Base-by-base conservation (phyloP, 2,113 vertebrate genomes). In the Chionodraco myersi region DNA sequence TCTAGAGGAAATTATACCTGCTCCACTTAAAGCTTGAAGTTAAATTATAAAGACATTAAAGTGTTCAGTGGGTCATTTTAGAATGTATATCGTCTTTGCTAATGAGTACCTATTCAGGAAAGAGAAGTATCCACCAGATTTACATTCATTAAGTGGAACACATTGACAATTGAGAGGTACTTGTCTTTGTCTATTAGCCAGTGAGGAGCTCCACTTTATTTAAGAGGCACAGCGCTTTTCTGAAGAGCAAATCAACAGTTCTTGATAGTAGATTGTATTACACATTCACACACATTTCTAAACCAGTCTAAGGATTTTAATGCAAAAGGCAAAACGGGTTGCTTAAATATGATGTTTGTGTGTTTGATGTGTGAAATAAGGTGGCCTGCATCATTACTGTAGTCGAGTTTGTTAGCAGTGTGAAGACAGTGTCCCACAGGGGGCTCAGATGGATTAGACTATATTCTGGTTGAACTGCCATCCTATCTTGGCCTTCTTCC, bases 201-300 rank as follows among this genome's bases (percentile, higher is more conserved):
- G 58, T 56, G 10, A 75, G 23, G n/a, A 47, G 48, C 59, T 69
- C 21, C 71, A 58, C 45, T 89, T 68, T 41, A 51, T 61, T 56
- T 12, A 21, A 66, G 51, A 15, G 41, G 13, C 72, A 67, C 52
- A 36, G 59, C 21, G 36, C 13, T 75, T 67, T 60, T 45, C 6
- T 68, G 64, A 75, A 60, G n/a, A 67, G 56, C 41, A 72, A 10
- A 86, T 67, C 61, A 82, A 54, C 36, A 72, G 60, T n/a, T 74
- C 13, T 21, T 65, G 60, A 51, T 48, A 57, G 56, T 41, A 12
- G 21, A 47, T 34, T 9, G n/a, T 65, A 15, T 52, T n/a, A 45
- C 10, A 58, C 49, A 47, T 30, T 80, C 8, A 71, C 60, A 57
- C 11, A 60, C 30, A 49, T 54, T 26, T 44, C 12, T 47, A 8